Evolutionary conservation across 2,113 vertebrate genomes (phyloP), one percentile per base, ranked within the genome.

Genomic region (Helogale parvula): DNA sequence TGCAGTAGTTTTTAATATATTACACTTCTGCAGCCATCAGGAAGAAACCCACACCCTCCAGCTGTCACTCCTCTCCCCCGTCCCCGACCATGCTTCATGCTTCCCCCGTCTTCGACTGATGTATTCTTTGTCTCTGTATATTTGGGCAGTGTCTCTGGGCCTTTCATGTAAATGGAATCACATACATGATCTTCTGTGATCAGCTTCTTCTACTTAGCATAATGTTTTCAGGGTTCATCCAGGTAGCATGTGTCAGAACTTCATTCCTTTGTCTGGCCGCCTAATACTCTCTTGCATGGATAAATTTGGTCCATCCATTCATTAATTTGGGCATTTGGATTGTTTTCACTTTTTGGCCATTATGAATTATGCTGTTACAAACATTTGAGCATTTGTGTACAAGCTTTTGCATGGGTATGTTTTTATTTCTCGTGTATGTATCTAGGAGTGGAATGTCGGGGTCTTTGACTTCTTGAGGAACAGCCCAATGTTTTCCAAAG

Each of bases 231-330:
- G 3, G 35, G 33, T 71, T 33, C 69, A 50, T 47, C 16, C 29
- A 69, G 57, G 25, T 80, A 86, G 57, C 23, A 29, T 74, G 54
- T 93, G 19, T 93, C 60, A 57, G 38, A 94, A 65, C 25, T 82
- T 89, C 27, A 60, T 97, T 87, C 88, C 52, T 96, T 88, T 68
- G 21, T 89, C 45, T 86, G 50, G 16, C 81, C 60, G 94, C 71
- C 65, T 77, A 35, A 13, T 94, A 79, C 27, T 66, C 16, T 86
- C 45, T 66, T 45, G n/a, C 63, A 9, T n/a, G 66, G n/a, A 29
- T 41, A 71, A 17, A 29, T 86, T 95, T 93, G 38, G 65, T 81
- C 83, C 89, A 60, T 76, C n/a, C 38, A 19, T 52, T 68, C 57
- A 83, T 88, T 31, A 19, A 7, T 86, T 92, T 77, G 50, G 50